These are phyloP conservation scores for Eunapius fragilis DNA, from an alignment of 37 sponge, comb jelly and placozoan genomes.

Conservation along the genomic window DNA sequence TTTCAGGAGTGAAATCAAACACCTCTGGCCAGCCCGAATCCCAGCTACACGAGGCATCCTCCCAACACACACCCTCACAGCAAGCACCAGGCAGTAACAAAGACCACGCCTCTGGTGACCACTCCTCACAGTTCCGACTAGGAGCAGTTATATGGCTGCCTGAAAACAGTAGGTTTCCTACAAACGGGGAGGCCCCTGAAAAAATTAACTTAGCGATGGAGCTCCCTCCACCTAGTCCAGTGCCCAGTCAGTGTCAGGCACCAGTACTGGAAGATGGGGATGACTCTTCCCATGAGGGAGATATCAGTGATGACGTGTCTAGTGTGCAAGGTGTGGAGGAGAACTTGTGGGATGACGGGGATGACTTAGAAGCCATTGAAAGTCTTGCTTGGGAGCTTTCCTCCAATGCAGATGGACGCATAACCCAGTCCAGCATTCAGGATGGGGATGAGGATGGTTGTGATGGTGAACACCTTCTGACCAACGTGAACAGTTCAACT, in stretches of 20 bases:
- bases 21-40: background rate
- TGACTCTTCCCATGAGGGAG: too few species aligned
- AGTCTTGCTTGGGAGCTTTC: slow-evolving; percentile 55
- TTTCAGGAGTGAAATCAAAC: slow-evolving; percentile 25
- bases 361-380: slow-evolving; percentile 46
- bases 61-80: background rate
- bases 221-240: too few species aligned
- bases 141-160: slow-evolving; percentile 38
- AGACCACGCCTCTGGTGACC: background rate
- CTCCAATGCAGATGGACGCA: background rate
- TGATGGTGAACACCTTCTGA: too few species aligned
- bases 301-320: too few species aligned
- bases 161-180: background rate
- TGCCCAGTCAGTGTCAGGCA: too few species aligned
- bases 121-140: slow-evolving; percentile 11
- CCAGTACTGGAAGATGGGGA: too few species aligned
- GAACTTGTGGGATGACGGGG: slow-evolving; percentile 17
- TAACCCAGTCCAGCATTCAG: too few species aligned
- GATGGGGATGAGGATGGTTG: too few species aligned
- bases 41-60: background rate
- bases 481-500: too few species aligned
- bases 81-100: background rate
- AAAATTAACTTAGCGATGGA: too few species aligned
- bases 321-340: background rate
- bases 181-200: too few species aligned